Evolutionary conservation across 2,888 invertebrate species (phyloP).

Genomic region (Trilocha varians): DNA sequence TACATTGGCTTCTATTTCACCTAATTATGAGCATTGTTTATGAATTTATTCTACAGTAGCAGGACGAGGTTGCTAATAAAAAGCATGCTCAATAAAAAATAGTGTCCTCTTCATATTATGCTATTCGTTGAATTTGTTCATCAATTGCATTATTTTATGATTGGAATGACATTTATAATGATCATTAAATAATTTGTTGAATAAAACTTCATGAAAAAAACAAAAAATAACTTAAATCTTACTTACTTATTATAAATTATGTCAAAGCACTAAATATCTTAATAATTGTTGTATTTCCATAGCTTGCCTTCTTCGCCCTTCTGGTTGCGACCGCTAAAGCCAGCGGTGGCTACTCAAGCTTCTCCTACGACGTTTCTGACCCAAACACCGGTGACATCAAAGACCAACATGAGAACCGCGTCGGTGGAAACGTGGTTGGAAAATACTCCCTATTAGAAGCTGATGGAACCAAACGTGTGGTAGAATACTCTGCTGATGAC

Average conservation of each 20-base stretch:
- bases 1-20: no score
- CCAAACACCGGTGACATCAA: conserved; percentile 66
- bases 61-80: no score
- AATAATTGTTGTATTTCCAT: conserved; percentile 23
- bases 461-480: conserved; percentile 62
- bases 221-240: no score
- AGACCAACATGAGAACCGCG: conserved; percentile 59
- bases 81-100: no score
- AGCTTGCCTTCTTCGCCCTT: conserved; percentile 41
- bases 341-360: conserved; percentile 47
- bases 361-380: conserved; percentile 67
- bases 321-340: conserved; percentile 30
- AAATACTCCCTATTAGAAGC: conserved; percentile 64
- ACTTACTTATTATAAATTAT: neutral
- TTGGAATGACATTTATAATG: no score
- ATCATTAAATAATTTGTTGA: no score
- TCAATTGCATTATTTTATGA: no score
- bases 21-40: no score
- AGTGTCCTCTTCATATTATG: no score
- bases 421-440: conserved; percentile 62
- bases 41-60: no score
- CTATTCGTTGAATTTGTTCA: no score
- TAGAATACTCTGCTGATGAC: conserved; percentile 62
- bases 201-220: neutral
- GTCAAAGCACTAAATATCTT: conserved; percentile 1